Evolutionary conservation across 2,113 vertebrate genomes (phyloP).

Genomic region (Mugil cephalus): DNA sequence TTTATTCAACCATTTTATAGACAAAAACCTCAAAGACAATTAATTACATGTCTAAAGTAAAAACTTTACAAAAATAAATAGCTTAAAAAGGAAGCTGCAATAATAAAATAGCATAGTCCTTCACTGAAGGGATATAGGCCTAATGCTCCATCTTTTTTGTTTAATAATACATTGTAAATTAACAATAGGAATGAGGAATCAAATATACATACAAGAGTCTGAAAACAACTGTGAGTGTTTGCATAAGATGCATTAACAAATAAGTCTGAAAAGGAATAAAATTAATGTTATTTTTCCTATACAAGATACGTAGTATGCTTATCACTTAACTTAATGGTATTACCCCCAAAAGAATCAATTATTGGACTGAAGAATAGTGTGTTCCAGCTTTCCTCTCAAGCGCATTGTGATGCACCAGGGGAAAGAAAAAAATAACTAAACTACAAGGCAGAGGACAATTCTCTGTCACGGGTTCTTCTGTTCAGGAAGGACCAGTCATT

Average conservation of each 20-base stretch:
- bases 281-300: slow-evolving; percentile 50
- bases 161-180: slow-evolving; percentile 71
- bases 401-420: slow-evolving; percentile 18
- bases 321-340: slow-evolving; percentile 43
- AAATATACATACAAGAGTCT: slow-evolving; percentile 72
- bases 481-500: slow-evolving; percentile 18
- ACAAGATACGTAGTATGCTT: slow-evolving; percentile 56
- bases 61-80: slow-evolving; percentile 92
- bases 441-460: slow-evolving; percentile 38
- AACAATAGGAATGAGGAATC: slow-evolving; percentile 76
- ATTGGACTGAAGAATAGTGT: slow-evolving; percentile 45
- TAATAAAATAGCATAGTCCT: slow-evolving; percentile 79
- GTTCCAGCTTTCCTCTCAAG: slow-evolving; percentile 16
- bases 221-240: slow-evolving; percentile 58
- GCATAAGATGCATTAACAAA: slow-evolving; percentile 56
- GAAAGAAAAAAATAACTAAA: slow-evolving; percentile 10
- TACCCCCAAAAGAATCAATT: slow-evolving; percentile 27
- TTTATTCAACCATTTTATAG: slow-evolving; percentile 78
- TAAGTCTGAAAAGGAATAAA: slow-evolving; percentile 52
- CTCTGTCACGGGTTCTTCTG: slow-evolving; percentile 24
- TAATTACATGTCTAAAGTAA: slow-evolving; percentile 76
- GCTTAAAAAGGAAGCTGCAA: slow-evolving; percentile 81
- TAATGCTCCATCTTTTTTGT: slow-evolving; percentile 67
- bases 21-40: slow-evolving; percentile 78
- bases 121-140: slow-evolving; percentile 84